Base-by-base conservation (phyloP, 2,113 vertebrate genomes). In the Phoenicopterus ruber region DNA sequence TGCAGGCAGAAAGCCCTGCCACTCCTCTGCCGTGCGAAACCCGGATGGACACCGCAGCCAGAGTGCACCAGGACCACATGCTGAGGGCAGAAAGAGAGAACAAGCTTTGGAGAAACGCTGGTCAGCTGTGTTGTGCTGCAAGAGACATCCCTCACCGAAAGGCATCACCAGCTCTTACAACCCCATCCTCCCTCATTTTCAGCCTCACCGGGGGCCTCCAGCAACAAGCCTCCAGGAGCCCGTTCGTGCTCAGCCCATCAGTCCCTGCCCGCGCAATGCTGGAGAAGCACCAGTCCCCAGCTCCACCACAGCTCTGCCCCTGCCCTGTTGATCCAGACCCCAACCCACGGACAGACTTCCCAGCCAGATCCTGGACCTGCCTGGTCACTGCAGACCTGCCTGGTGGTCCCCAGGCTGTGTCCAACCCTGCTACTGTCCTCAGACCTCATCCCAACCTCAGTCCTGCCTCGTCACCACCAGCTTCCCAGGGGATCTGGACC, bases 231-330 rank as follows among this genome's bases (percentile, higher is more conserved):
- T 42, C 12, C 50, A 28, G 55, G 42, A 90, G n/a, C 36, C n/a
- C 4, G 0, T 46, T 54, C 3, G 0, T 25, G 21, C 50, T 74
- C 54, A 87, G 50, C n/a, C 3, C 16, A 26, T 40, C 40, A 18
- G 55, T 47, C 28, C 17, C 21, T 88, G n/a, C 32, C 26, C 1
- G 2, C 72, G 31, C n/a, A 47, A 10, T 67, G 55, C 59, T 46
- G 66, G 38, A 36, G 47, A 25, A 83, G 16, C 21, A 13, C 24
- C 26, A 6, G 12, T 36, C 13, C 71, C 32, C 44, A 83, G 1
- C 29, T 69, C 52, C 49, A 32, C 22, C n/a, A 42, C 38, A 47
- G n/a, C 44, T 69, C 81, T 86, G 32, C 6, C 13, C 46, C 73
- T 83, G 58, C 44, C 25, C 22, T n/a, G 26, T 20, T 78, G 61